Conservation (phyloP, 2,113 vertebrate genomes). For the Eubucco bourcierii region DNA sequence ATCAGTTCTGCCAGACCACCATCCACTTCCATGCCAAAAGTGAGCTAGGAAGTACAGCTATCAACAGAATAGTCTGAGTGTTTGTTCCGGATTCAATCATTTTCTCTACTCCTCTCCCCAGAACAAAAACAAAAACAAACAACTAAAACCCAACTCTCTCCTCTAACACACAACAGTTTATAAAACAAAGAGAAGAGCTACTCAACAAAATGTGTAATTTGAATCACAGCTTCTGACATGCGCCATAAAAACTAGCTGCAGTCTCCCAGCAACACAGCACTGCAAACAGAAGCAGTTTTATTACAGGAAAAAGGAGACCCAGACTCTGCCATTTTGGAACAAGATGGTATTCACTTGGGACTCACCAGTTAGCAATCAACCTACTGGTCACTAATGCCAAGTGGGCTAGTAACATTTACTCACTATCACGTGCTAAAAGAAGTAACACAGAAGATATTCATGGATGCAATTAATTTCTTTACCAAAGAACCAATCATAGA, state of each 20-base stretch:
- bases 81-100: neutral
- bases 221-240: conserved; percentile 18
- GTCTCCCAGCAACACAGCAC: conserved; percentile 49
- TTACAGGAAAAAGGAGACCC: neutral
- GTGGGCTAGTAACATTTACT: neutral
- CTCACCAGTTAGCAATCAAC: neutral
- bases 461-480: neutral
- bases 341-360: neutral
- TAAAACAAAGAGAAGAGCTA: conserved; percentile 28
- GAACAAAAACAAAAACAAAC: neutral
- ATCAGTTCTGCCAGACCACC: neutral
- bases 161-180: neutral
- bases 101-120: neutral
- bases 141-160: neutral
- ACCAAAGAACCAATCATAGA: neutral
- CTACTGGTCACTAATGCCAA: neutral
- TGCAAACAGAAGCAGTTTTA: conserved; percentile 24
- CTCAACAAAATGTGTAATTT: conserved; percentile 27
- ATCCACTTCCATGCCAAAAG: neutral
- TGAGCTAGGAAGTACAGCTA: neutral
- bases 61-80: neutral
- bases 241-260: conserved; percentile 50
- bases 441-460: neutral
- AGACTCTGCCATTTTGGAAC: conserved; percentile 45
- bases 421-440: neutral